These are phyloP conservation scores for Alosa alosa DNA, from an alignment of 2,113 vertebrate species.

Conservation along the genomic window DNA sequence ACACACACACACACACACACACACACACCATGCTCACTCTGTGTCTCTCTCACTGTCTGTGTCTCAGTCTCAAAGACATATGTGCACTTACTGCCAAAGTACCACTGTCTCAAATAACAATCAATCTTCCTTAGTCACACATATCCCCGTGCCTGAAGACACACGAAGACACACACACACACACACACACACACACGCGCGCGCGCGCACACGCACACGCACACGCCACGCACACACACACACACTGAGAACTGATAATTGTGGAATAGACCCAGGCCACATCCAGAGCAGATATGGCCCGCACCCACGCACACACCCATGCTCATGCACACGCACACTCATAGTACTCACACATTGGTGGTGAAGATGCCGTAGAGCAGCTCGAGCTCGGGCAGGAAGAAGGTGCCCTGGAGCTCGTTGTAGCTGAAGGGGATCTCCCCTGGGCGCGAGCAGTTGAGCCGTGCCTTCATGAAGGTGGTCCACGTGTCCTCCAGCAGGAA, in stretches of 20 bases:
- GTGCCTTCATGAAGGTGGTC: conserved; percentile 98
- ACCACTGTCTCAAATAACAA: conserved; percentile 1
- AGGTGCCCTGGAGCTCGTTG: conserved; percentile 92
- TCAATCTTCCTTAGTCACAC: background rate
- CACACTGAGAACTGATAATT: background rate
- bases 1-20: background rate
- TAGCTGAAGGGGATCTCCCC: conserved; percentile 97
- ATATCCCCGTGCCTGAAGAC: background rate
- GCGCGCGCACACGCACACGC: background rate
- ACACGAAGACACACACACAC: background rate
- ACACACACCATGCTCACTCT: background rate
- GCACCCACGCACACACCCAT: background rate
- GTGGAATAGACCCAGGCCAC: no score
- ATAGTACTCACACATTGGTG: conserved; percentile 88
- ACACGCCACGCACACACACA: background rate
- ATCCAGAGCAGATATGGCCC: no score
- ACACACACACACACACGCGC: background rate
- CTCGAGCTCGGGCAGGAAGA: conserved; percentile 92
- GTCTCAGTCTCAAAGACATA: background rate
- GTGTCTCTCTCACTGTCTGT: background rate
- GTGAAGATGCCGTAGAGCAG: conserved; percentile 96
- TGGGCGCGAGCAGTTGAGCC: conserved; percentile 92
- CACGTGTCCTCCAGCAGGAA: conserved; percentile 96
- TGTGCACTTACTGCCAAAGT: background rate
- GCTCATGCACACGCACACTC: conserved; percentile 1